These are phyloP conservation scores for Melanchra persicariae DNA, from an alignment of 2,888 invertebrate genomes.

Conservation along the genomic window DNA sequence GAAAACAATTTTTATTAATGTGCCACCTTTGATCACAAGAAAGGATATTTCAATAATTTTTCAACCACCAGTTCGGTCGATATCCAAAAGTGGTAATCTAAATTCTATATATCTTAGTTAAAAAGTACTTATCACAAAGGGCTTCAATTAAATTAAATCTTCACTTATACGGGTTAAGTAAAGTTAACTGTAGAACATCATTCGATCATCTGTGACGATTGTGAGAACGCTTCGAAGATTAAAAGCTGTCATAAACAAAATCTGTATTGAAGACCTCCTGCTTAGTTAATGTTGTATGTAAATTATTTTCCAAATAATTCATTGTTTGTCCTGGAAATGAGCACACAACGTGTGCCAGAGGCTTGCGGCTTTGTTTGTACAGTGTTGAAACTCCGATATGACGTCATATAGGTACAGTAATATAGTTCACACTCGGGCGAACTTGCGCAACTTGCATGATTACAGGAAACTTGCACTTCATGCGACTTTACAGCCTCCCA, in stretches of 20 bases:
- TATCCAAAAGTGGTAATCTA: conserved; percentile 72
- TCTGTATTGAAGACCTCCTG: conserved; percentile 63
- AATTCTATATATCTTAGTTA: conserved; percentile 86
- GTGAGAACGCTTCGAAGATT: conserved; percentile 43
- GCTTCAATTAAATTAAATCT: conserved; percentile 84
- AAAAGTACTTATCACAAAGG: conserved; percentile 69
- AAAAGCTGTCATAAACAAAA: conserved; percentile 53
- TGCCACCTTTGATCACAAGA: too few species aligned
- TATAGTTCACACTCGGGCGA: conserved; percentile 68
- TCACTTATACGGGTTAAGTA: conserved; percentile 74
- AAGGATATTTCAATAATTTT: too few species aligned
- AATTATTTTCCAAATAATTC: conserved; percentile 74
- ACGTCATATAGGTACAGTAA: conserved; percentile 77
- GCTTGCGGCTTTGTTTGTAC: conserved; percentile 81
- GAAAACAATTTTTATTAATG: too few species aligned
- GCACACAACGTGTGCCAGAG: conserved; percentile 79
- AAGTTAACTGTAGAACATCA: conserved; percentile 58
- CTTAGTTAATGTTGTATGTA: conserved; percentile 66
- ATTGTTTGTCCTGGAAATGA: conserved; percentile 83
- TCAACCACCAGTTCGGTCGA: conserved; percentile 22
- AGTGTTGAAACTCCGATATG: conserved; percentile 83
- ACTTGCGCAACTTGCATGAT: conserved; percentile 74
- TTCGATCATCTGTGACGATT: conserved; percentile 47
- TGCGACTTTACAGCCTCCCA: conserved; percentile 50
- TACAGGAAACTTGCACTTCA: conserved; percentile 62